Percentiles rank a stretch among this genome's conserved stretches.
Evolutionary conservation across 2,113 vertebrate species (phyloP).

Genomic region (Perognathus longimembris): DNA sequence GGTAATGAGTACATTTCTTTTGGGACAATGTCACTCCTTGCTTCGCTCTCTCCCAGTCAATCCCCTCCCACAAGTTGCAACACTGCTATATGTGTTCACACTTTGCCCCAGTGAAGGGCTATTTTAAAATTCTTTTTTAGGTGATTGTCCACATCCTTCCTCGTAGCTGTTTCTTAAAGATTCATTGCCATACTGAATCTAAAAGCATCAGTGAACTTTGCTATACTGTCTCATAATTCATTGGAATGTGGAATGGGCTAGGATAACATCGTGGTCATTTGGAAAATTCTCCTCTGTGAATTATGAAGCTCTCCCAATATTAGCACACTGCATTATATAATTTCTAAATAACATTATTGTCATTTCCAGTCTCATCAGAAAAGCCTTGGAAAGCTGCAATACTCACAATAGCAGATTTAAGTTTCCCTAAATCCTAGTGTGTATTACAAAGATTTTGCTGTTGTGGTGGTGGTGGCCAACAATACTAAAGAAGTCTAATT

Average conservation of each 20-base stretch:
- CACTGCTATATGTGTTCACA: too few species aligned
- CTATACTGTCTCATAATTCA: not conserved
- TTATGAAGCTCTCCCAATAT: not conserved
- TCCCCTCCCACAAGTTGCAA: too few species aligned
- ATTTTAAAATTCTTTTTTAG: not conserved
- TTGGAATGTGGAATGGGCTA: not conserved
- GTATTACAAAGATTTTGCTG: not conserved
- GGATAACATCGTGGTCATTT: not conserved
- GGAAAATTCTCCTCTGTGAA: not conserved
- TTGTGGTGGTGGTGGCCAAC: too few species aligned
- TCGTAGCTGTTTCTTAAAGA: not conserved
- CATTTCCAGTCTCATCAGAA: not conserved
- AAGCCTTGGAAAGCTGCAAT: not conserved
- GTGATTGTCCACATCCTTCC: slow-evolving; percentile 18
- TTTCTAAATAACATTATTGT: not conserved
- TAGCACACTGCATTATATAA: not conserved
- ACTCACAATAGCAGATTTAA: not conserved
- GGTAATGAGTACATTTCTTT: too few species aligned
- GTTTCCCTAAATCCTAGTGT: not conserved
- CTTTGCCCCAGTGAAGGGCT: not conserved
- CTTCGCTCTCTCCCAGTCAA: too few species aligned
- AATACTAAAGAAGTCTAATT: not conserved
- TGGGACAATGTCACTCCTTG: too few species aligned
- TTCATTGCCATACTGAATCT: not conserved
- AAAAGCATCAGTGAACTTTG: not conserved